Conservation (phyloP, 2,113 vertebrate genomes). For the Anoplopoma fimbria region DNA sequence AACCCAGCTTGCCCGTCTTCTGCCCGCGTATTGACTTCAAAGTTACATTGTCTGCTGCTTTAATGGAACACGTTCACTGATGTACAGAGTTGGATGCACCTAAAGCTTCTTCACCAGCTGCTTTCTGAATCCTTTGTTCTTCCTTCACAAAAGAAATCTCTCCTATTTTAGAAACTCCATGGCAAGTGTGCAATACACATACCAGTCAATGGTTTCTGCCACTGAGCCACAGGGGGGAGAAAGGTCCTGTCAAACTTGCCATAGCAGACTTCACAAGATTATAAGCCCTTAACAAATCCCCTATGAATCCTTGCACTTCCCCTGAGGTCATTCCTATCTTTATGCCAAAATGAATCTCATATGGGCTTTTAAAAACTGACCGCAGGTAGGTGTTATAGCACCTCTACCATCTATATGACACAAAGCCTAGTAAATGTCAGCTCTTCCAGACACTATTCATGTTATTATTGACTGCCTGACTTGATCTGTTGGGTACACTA, state of each 20-base stretch:
- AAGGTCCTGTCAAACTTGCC: neutral
- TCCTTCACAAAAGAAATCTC: neutral
- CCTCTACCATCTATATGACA: neutral
- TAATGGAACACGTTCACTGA: neutral
- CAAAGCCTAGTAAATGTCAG: neutral
- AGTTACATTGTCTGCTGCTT: conserved; percentile 24
- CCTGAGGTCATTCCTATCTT: neutral
- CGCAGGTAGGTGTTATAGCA: neutral
- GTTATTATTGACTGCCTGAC: neutral
- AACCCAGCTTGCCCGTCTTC: neutral
- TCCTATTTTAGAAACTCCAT: neutral
- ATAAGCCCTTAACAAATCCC: neutral
- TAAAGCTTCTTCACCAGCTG: neutral
- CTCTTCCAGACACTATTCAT: neutral
- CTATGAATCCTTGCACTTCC: neutral
- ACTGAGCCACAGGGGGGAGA: neutral
- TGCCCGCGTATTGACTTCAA: conserved; percentile 12
- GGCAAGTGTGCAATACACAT: neutral
- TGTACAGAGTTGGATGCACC: neutral
- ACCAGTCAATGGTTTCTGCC: neutral
- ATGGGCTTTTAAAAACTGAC: neutral
- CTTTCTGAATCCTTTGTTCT: conserved; percentile 12
- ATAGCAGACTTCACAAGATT: neutral
- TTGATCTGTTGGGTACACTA: neutral
- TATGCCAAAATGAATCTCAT: neutral